Conservation (phyloP, 2,797 vertebrate genomes). For the Onychomys arenicola region DNA sequence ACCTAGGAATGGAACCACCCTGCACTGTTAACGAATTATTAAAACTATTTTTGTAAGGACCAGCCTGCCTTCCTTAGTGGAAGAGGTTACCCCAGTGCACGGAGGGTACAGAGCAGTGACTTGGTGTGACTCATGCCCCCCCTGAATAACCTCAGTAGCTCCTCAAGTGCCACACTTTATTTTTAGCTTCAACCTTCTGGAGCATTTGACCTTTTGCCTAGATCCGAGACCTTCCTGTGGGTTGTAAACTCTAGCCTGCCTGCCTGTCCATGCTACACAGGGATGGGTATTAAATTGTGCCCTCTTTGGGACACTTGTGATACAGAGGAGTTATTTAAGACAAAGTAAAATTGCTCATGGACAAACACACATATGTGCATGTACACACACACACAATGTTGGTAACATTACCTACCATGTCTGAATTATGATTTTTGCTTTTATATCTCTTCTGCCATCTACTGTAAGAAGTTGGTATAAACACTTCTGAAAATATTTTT, state of each 20-base stretch:
- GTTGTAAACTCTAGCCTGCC: conserved; percentile 73
- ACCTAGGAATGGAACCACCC: not conserved
- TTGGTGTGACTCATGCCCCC: conserved; percentile 49
- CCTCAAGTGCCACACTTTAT: conserved; percentile 71
- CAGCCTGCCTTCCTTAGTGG: not conserved
- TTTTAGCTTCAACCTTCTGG: conserved; percentile 85
- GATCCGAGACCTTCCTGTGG: conserved; percentile 76
- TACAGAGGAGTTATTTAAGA: conserved; percentile 68
- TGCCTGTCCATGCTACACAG: conserved; percentile 54
- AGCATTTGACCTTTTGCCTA: conserved; percentile 82
- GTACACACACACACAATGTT: not conserved
- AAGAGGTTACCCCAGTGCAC: not conserved
- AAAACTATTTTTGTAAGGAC: not conserved
- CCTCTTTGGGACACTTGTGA: conserved; percentile 52
- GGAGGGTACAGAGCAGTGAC: not conserved
- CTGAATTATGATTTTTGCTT: not conserved
- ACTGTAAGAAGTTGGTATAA: conserved; percentile 34
- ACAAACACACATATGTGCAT: not conserved
- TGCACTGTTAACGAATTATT: not conserved
- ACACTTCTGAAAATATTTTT: conserved; percentile 12
- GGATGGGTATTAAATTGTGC: conserved; percentile 6
- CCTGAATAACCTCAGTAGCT: conserved; percentile 43
- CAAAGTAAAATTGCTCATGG: not conserved
- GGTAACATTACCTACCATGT: not conserved
- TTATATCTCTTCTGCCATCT: conserved; percentile 62